phyloP scores from a whole-genome alignment of 2,888 invertebrate species.

The Agrilus biguttatus region DNA sequence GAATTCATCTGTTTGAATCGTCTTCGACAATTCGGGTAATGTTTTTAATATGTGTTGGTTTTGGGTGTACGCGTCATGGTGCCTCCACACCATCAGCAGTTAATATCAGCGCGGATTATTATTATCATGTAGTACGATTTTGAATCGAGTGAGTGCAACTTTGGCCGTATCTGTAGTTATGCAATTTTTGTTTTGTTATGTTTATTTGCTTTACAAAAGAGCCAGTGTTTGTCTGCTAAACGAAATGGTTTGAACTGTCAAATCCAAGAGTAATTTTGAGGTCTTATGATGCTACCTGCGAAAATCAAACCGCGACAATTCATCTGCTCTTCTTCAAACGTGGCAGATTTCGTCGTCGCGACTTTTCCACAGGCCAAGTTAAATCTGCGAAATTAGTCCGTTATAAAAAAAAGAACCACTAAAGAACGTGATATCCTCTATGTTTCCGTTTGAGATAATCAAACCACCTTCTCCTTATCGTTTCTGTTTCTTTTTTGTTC shows the following conservation, averaged over 20 bases:
- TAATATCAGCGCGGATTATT: background rate
- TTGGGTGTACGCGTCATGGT: constrained; percentile 15
- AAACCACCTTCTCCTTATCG: too few relatives aligned
- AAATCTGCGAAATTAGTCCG: constrained; percentile 28
- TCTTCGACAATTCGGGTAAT: constrained; percentile 30
- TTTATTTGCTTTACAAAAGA: constrained; percentile 3
- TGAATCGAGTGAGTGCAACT: too few relatives aligned
- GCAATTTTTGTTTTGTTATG: background rate
- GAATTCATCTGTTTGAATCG: constrained; percentile 33
- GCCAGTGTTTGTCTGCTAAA: constrained; percentile 5
- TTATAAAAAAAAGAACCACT: too few relatives aligned
- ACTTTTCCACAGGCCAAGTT: constrained; percentile 22
- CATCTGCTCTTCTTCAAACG: too few relatives aligned
- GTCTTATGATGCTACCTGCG: constrained; percentile 19
- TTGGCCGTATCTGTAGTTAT: background rate
- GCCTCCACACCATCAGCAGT: constrained; percentile 1
- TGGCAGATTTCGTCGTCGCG: too few relatives aligned
- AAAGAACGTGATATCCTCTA: too few relatives aligned
- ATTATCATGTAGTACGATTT: too few relatives aligned
- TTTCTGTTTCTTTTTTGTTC: background rate
- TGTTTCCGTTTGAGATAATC: too few relatives aligned
- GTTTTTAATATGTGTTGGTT: constrained; percentile 11
- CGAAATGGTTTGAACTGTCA: constrained; percentile 27
- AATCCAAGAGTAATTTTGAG: constrained; percentile 36
- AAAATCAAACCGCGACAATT: too few relatives aligned